A percentile compares a stretch with the other conserved stretches of the same genome.
Conservation (phyloP, 2,113 vertebrate species). For the Forbesichthys agassizii region DNA sequence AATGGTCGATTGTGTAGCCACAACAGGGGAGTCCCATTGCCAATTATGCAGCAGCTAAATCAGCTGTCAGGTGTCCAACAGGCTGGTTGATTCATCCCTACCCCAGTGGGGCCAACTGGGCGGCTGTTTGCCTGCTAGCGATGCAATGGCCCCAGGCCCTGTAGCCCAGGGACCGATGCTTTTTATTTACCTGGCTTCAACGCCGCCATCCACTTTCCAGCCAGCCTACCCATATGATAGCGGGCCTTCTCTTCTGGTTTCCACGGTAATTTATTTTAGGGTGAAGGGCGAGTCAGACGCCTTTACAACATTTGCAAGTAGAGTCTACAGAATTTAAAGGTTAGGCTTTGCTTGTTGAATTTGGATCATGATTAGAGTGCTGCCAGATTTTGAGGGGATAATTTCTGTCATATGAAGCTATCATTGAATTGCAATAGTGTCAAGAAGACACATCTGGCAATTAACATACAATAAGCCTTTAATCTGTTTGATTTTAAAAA, state of each 20-base stretch:
- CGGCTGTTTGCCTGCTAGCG: constrained; percentile 65
- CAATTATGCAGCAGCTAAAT: constrained; percentile 61
- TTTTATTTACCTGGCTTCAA: constrained; percentile 54
- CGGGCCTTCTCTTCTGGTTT: constrained; percentile 17
- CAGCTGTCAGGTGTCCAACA: constrained; percentile 65
- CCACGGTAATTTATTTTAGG: constrained; percentile 14
- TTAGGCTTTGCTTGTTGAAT: too few species aligned
- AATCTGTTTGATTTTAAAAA: neutral
- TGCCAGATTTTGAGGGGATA: too few species aligned
- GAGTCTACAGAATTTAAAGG: too few species aligned
- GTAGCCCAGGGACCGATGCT: constrained; percentile 49
- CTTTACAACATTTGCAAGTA: neutral
- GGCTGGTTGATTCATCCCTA: constrained; percentile 49
- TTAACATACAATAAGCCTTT: neutral
- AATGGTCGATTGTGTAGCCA: constrained; percentile 32
- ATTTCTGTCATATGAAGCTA: neutral
- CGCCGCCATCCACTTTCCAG: constrained; percentile 17
- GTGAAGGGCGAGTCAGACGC: neutral
- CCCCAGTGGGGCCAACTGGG: constrained; percentile 50
- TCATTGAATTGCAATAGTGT: neutral
- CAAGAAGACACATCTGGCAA: neutral
- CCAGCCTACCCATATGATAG: constrained; percentile 27
- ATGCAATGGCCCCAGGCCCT: constrained; percentile 57
- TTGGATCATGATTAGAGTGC: too few species aligned
- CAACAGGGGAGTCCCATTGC: constrained; percentile 33